A percentile compares a stretch with the other conserved stretches of the same genome.
phyloP scores from a whole-genome alignment of 2,888 invertebrate species.

The Galerucella nymphaeae region DNA sequence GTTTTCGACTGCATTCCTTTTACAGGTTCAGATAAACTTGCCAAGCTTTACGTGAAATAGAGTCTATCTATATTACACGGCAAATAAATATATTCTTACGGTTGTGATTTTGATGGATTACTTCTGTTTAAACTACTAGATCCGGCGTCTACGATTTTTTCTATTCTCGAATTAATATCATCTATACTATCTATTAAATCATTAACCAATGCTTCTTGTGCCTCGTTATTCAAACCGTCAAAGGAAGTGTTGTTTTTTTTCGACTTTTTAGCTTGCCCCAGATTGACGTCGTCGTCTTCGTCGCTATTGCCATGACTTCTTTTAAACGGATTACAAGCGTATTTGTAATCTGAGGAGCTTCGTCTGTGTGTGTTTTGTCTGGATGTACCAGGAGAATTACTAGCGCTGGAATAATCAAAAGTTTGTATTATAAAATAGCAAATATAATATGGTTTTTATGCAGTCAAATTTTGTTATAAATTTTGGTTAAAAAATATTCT shows the following conservation, averaged over 20 bases:
- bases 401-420: neutral
- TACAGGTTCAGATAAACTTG: too few species aligned
- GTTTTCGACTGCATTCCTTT: too few species aligned
- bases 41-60: too few species aligned
- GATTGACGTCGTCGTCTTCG: slow-evolving; percentile 16
- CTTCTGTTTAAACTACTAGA: slow-evolving; percentile 1
- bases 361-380: neutral
- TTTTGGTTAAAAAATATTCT: too few species aligned
- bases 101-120: neutral
- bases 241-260: slow-evolving; percentile 8
- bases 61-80: too few species aligned
- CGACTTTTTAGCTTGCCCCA: slow-evolving; percentile 11
- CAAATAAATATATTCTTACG: neutral
- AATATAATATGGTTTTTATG: neutral
- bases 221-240: slow-evolving; percentile 27
- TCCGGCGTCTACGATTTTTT: slow-evolving; percentile 29
- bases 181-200: slow-evolving; percentile 33
- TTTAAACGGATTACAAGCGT: neutral
- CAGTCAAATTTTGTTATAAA: too few species aligned
- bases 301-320: slow-evolving; percentile 14
- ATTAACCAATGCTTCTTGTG: slow-evolving; percentile 29
- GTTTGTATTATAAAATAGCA: neutral
- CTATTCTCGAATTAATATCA: slow-evolving; percentile 34
- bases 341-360: neutral
- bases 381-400: neutral